phyloP scores from a whole-genome alignment of 2,113 vertebrate species.

The human region DNA sequence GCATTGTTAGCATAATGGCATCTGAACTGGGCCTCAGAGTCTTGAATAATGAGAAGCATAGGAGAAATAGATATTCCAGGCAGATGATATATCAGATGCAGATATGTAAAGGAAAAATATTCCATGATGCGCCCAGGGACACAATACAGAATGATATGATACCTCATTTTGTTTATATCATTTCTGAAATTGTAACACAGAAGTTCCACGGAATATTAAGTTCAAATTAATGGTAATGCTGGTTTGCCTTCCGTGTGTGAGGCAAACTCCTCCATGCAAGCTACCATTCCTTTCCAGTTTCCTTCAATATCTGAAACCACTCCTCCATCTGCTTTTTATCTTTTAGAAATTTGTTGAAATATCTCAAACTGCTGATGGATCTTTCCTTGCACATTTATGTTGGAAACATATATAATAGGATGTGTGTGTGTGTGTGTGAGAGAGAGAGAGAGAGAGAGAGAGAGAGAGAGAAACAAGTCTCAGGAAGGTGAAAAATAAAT shows the following conservation, averaged over 20 bases:
- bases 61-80: background rate
- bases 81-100: background rate
- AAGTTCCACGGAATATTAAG: background rate
- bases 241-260: background rate
- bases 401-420: background rate
- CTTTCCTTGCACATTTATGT: background rate
- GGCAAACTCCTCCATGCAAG: background rate
- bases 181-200: background rate
- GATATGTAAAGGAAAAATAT: background rate
- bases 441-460: background rate
- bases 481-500: background rate
- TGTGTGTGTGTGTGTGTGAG: background rate
- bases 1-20: background rate
- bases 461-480: background rate
- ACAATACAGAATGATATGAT: background rate
- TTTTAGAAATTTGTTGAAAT: background rate
- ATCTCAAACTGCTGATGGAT: background rate
- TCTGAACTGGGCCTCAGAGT: background rate
- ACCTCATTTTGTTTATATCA: background rate
- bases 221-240: background rate
- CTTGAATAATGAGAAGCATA: background rate
- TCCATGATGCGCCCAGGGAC: background rate
- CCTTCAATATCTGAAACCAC: background rate
- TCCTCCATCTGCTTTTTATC: background rate
- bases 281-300: background rate